A percentile compares a stretch with the other conserved stretches of the same genome.
Evolutionary conservation across 2,113 vertebrate species (phyloP).

Genomic region (Trinectes maculatus): DNA sequence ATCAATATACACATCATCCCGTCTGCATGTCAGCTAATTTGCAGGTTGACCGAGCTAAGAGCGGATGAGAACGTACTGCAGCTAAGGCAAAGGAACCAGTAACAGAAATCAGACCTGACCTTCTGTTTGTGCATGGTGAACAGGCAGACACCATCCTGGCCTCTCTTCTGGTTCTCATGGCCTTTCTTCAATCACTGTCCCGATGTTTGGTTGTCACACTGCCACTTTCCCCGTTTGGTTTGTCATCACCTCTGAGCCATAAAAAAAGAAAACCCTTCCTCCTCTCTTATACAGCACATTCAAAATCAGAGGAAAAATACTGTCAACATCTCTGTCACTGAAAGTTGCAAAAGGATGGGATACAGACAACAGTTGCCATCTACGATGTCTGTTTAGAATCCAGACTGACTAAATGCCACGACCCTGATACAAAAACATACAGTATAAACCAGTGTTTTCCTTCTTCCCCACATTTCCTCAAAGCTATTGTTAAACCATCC

Average conservation of each 20-base stretch:
- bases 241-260: slow-evolving; percentile 47
- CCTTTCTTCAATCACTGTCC: slow-evolving; percentile 68
- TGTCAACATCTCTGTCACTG: not conserved
- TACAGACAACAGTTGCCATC: slow-evolving; percentile 26
- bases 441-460: not conserved
- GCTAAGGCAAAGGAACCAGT: slow-evolving; percentile 2
- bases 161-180: slow-evolving; percentile 77
- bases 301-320: slow-evolving; percentile 25
- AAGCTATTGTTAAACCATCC: not conserved
- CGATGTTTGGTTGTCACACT: slow-evolving; percentile 50
- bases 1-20: not conserved
- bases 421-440: not conserved
- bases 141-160: slow-evolving; percentile 82
- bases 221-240: slow-evolving; percentile 53
- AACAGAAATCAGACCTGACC: slow-evolving; percentile 71
- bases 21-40: not conserved
- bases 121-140: slow-evolving; percentile 83
- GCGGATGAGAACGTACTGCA: not conserved
- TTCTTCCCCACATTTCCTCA: not conserved
- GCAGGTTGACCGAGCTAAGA: not conserved
- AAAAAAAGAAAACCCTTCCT: not conserved
- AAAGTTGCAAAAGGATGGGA: slow-evolving; percentile 31
- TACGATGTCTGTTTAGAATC: slow-evolving; percentile 4
- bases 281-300: slow-evolving; percentile 23
- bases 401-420: slow-evolving; percentile 12